These are phyloP conservation scores for Syrmaticus mikado DNA, from an alignment of 2,113 vertebrate species.

Conservation along the genomic window DNA sequence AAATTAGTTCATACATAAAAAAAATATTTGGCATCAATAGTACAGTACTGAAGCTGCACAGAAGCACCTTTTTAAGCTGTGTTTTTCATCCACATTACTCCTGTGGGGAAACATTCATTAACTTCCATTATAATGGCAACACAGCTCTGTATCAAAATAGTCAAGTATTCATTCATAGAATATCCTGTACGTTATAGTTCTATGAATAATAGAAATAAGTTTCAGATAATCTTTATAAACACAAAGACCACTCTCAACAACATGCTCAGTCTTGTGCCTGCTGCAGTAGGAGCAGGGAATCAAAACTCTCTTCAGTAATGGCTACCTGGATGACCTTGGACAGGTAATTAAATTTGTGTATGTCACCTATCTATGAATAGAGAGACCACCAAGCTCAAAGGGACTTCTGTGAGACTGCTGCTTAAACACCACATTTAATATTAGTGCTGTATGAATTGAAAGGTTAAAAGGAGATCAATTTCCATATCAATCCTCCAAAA, in stretches of 20 bases:
- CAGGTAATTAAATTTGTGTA: not conserved
- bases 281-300: not conserved
- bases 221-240: not conserved
- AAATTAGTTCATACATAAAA: not conserved
- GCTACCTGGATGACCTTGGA: not conserved
- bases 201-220: not conserved
- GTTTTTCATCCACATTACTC: not conserved
- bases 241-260: not conserved
- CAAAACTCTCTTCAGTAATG: not conserved
- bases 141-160: not conserved
- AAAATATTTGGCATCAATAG: not conserved
- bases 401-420: not conserved
- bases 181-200: not conserved
- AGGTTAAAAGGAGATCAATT: not conserved
- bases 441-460: rapidly evolving
- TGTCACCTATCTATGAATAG: not conserved
- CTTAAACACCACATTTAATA: not conserved
- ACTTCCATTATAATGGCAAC: not conserved
- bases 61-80: not conserved
- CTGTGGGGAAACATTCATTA: rapidly evolving
- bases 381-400: not conserved
- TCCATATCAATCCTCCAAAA: not conserved
- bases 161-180: not conserved
- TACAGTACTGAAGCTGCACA: not conserved
- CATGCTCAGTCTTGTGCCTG: not conserved